These are phyloP conservation scores for Drosophila ironensis DNA, from an alignment of 1,140 invertebrate genomes.

Conservation along the genomic window DNA sequence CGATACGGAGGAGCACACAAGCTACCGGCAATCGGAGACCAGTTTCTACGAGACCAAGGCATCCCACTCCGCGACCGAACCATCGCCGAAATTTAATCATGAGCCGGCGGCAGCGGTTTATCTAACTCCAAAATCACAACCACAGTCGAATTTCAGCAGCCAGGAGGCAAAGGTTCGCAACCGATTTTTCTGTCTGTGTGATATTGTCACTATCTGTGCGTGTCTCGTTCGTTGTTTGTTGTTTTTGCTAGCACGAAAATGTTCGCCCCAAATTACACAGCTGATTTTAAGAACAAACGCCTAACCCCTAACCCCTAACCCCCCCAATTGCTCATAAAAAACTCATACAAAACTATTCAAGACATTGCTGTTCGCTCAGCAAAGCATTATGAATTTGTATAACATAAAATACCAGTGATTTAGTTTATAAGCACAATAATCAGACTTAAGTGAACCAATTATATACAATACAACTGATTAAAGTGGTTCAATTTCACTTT, in stretches of 20 bases:
- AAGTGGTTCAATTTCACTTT: no score
- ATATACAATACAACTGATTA: no score
- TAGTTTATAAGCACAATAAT: no score
- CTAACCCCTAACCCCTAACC: not conserved
- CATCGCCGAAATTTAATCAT: conserved; percentile 30
- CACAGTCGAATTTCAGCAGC: conserved; percentile 39
- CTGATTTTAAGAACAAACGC: conserved; percentile 13
- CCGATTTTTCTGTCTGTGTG: conserved; percentile 31
- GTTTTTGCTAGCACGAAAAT: conserved; percentile 57
- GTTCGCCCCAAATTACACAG: conserved; percentile 1
- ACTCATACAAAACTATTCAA: no score
- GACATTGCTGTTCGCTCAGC: no score
- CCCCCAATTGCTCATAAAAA: no score
- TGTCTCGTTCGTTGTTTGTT: conserved; percentile 53
- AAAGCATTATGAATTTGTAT: no score
- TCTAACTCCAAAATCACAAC: conserved; percentile 33
- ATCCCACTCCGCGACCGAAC: conserved; percentile 16
- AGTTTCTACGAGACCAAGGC: conserved; percentile 67
- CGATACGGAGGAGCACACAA: conserved; percentile 86
- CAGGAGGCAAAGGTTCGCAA: conserved; percentile 80
- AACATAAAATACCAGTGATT: no score
- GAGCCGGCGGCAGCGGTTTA: conserved; percentile 56
- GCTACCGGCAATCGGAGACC: conserved; percentile 73
- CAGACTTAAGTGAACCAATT: no score
- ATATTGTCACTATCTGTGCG: conserved; percentile 28